Evolutionary conservation across 2,888 invertebrate species (phyloP), one percentile per base, ranked within the genome.

Genomic region (Griposia aprilina): DNA sequence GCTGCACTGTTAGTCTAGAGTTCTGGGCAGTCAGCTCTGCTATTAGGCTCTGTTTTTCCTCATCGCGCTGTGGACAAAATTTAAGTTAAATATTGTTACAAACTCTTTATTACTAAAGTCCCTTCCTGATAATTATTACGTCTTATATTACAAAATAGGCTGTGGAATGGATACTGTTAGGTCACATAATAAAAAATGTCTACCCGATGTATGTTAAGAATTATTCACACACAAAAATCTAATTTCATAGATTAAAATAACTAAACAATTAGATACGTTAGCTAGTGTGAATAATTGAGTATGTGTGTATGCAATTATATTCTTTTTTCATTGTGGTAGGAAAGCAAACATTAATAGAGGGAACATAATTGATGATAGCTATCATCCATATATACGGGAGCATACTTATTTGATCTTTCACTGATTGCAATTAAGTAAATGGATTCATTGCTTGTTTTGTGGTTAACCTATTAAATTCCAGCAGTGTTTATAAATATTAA

Each of bases 1-100:
- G 97, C 94, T 99, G 99, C 74, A 97, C 97, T 15, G 99, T 98
- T 69, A 99, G 97, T 83, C 98, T 97, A 77, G 98, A 98, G 94
- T 99, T 99, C 96, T 99, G 99, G 82, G 98, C 98, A 50, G 98
- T 98, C 84, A 99, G 97, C 95, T 99, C 98, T 74, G 98, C 97
- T 82, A 99, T 98, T 79, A 99, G 97, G 83, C 97, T 97, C 82
- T 98, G 97, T 93, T 99, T 99, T 90, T 99, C 99, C 87, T 98
- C 97, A 93, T 98, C 98, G 87, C 97, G 97, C 96, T 98, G 97
- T 79, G 74, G 86, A 90, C 85, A 89, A 88, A 92, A 88, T 62
- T 90, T 45, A 23, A 13, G 23, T 63, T 48, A 41, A 76, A 26
- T 23, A 50, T 36, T 48, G 52, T 23, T 50, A 41, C 1, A 41